Conservation (phyloP, 1,140 invertebrate species). For the Andrena cerasifolii region DNA sequence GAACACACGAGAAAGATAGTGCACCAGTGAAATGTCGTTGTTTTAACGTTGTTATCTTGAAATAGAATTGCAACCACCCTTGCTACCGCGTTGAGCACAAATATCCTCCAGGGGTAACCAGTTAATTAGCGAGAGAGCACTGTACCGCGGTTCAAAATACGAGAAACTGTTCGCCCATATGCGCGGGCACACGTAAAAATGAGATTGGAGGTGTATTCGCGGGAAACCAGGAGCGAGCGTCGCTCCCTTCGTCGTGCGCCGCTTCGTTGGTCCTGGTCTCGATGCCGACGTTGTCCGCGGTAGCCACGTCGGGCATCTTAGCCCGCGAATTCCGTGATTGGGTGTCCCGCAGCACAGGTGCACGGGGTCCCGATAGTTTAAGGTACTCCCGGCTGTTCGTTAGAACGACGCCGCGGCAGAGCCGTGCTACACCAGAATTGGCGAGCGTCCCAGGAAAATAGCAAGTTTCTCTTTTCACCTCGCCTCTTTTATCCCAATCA, state of each 20-base stretch:
- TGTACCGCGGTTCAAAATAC: slow-evolving; percentile 21
- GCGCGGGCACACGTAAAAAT: slow-evolving; percentile 29
- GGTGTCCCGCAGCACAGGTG: slow-evolving; percentile 19
- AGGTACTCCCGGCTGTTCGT: slow-evolving; percentile 39
- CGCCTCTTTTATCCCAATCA: slow-evolving; percentile 52
- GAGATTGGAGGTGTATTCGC: slow-evolving; percentile 36
- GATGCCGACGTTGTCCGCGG: slow-evolving; percentile 55
- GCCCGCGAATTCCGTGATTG: slow-evolving; percentile 54
- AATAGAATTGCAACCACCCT: background rate
- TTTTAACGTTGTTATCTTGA: slow-evolving; percentile 26
- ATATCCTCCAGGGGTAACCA: slow-evolving; percentile 18
- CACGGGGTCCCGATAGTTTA: slow-evolving; percentile 7
- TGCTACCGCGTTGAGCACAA: background rate
- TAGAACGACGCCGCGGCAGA: slow-evolving; percentile 50
- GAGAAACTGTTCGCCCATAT: slow-evolving; percentile 43
- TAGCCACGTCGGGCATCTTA: slow-evolving; percentile 69
- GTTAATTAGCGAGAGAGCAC: slow-evolving; percentile 26
- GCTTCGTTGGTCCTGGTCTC: slow-evolving; percentile 40
- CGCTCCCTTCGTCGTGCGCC: slow-evolving; percentile 28
- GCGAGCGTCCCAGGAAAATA: slow-evolving; percentile 71
- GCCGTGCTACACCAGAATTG: slow-evolving; percentile 49
- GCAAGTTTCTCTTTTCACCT: slow-evolving; percentile 49
- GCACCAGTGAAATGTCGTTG: slow-evolving; percentile 11
- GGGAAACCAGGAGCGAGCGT: slow-evolving; percentile 51
- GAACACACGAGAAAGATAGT: background rate